A percentile compares a stretch with the other conserved stretches of the same genome.
Evolutionary conservation across 2,797 vertebrate species (phyloP).

Genomic region (Clamator glandarius): DNA sequence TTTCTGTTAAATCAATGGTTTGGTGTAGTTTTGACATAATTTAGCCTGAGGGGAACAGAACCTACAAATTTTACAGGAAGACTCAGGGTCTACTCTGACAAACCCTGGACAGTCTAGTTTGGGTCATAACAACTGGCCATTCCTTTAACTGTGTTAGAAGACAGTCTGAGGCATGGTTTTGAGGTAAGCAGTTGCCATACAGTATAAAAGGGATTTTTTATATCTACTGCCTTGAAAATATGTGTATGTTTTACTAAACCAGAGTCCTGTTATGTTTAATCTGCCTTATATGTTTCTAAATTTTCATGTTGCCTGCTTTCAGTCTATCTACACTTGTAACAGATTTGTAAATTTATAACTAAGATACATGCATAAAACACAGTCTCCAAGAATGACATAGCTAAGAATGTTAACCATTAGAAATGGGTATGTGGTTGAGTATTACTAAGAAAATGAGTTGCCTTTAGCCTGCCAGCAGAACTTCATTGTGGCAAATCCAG

Average conservation of each 20-base stretch:
- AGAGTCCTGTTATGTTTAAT: neutral
- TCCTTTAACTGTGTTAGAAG: rapidly evolving
- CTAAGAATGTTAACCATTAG: neutral
- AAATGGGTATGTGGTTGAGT: neutral
- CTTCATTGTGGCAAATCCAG: neutral
- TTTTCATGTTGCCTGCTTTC: neutral
- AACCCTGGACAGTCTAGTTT: too few relatives aligned
- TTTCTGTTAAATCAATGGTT: too few relatives aligned
- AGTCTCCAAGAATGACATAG: neutral
- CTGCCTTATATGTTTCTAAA: neutral
- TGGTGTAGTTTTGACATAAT: too few relatives aligned
- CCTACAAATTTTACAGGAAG: too few relatives aligned
- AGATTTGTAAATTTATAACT: neutral
- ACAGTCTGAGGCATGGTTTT: rapidly evolving
- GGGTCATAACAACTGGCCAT: too few relatives aligned
- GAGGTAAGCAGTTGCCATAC: neutral
- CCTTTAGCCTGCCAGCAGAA: neutral
- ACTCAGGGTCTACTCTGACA: too few relatives aligned
- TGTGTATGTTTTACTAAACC: rapidly evolving
- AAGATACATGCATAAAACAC: neutral
- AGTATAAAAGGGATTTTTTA: neutral
- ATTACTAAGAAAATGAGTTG: neutral
- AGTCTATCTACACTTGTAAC: neutral
- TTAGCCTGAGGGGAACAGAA: too few relatives aligned
- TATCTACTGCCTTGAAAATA: neutral